Conservation (phyloP, 2,888 invertebrate species). For the Watsonalla binaria region DNA sequence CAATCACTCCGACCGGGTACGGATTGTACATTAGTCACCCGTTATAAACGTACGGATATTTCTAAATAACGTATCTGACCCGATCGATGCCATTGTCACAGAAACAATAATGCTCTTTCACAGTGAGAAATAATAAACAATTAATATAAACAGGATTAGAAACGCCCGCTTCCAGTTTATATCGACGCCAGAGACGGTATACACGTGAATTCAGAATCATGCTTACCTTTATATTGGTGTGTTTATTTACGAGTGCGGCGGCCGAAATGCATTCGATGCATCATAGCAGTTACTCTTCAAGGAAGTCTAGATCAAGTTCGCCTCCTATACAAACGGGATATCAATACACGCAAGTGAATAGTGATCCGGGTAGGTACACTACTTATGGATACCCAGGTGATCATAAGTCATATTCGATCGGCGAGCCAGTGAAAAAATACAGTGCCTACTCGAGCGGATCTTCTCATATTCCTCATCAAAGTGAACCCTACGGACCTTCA, state of each 20-base stretch:
- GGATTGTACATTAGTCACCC: conserved; percentile 20
- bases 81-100: conserved; percentile 43
- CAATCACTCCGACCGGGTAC: neutral
- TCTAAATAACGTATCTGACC: conserved; percentile 43
- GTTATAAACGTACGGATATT: conserved; percentile 38
- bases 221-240: conserved; percentile 35
- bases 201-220: conserved; percentile 46
- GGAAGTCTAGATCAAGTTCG: conserved; percentile 34
- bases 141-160: conserved; percentile 55
- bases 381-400: conserved; percentile 16
- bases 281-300: conserved; percentile 33
- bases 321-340: conserved; percentile 32
- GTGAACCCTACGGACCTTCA: neutral
- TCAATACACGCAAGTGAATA: conserved; percentile 34
- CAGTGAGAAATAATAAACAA: conserved; percentile 46
- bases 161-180: conserved; percentile 49
- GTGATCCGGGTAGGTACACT: conserved; percentile 24
- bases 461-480: neutral
- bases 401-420: conserved; percentile 6
- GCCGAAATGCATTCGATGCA: conserved; percentile 32
- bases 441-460: neutral
- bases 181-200: conserved; percentile 20
- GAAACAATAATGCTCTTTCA: conserved; percentile 45
- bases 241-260: conserved; percentile 35
- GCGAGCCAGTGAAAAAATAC: conserved; percentile 13